A percentile compares a stretch with the other conserved stretches of the same genome.
Evolutionary conservation across 1,140 invertebrate species (phyloP).

Genomic region (Drosophila truncata): DNA sequence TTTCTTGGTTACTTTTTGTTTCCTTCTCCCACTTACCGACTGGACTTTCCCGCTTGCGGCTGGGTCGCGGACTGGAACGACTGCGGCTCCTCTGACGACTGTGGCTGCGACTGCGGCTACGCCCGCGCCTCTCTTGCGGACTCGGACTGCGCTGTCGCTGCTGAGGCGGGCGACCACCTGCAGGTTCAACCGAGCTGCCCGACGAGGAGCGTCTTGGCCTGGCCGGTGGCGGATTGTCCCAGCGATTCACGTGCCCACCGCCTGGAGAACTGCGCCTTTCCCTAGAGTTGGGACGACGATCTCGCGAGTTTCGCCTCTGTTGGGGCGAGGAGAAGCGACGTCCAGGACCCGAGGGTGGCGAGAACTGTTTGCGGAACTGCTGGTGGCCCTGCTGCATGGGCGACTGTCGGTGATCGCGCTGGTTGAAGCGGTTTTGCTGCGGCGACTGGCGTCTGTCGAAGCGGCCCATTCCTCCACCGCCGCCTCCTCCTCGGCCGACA

Average conservation of each 20-base stretch:
- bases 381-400: slow-evolving; percentile 65
- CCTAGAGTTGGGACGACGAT: slow-evolving; percentile 58
- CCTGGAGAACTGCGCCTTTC: slow-evolving; percentile 67
- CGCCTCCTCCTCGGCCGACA: slow-evolving; percentile 55
- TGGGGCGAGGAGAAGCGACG: slow-evolving; percentile 68
- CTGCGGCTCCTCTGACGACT: slow-evolving; percentile 55
- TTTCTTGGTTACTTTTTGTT: too few species aligned
- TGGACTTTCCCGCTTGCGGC: slow-evolving; percentile 53
- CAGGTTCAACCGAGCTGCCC: slow-evolving; percentile 27
- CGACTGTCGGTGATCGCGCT: slow-evolving; percentile 71
- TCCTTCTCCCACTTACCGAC: slow-evolving; percentile 15
- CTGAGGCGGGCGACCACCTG: slow-evolving; percentile 30
- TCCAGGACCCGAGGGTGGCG: slow-evolving; percentile 51
- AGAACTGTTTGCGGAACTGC: slow-evolving; percentile 76
- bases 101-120: slow-evolving; percentile 48
- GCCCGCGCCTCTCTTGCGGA: slow-evolving; percentile 42
- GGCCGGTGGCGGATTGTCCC: slow-evolving; percentile 53
- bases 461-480: slow-evolving; percentile 65
- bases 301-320: slow-evolving; percentile 42
- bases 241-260: slow-evolving; percentile 43
- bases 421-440: slow-evolving; percentile 63
- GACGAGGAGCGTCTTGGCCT: slow-evolving; percentile 35
- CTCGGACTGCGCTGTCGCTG: slow-evolving; percentile 54
- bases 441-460: slow-evolving; percentile 74
- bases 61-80: slow-evolving; percentile 59